Evolutionary conservation across 2,797 vertebrate genomes (phyloP), one percentile per base, ranked within the genome.

Genomic region (Podarcis siculus): DNA sequence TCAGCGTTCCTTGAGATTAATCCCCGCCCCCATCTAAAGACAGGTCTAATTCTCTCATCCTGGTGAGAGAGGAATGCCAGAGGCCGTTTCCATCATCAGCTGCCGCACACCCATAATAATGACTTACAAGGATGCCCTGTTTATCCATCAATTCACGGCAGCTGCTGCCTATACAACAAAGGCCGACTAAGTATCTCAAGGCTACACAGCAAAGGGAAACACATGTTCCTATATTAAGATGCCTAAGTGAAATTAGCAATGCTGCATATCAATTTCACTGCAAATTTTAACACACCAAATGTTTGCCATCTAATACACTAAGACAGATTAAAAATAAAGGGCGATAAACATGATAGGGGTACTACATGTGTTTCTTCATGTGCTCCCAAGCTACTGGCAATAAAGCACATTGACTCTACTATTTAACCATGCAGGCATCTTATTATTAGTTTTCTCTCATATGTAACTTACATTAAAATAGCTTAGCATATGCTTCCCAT

Each of bases 121-220:
- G 37, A 42, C 78, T 87, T 87, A 61, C 78, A 87, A 82, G 35
- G 78, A 85, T 76, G 89, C 21, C 61, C 89, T 69, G 86, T 85
- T 87, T 87, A 87, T 85, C 89, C 86, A 77, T 87, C 86, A 87
- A 73, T 84, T 84, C 77, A 55, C 17, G 76, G 72, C 82, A 90
- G 89, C 89, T 90, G 89, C 66, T 45, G 27, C 64, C 49, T 61
- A 64, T 71, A 90, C 72, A 85, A 85, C 49, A 77, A 84, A 78
- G 86, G 78, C 79, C 71, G 64, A 8, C 49, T 87, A 82, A 87
- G 72, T 78, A 78, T 87, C 86, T 82, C 71, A 78, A 78, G 82
- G 71, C 82, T 82, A 81, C 64, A 32, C 58, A 85, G 86, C 82
- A 82, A 90, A 87, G 15, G n/a, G 77, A 90, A 87, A 85, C 89